A percentile compares a stretch with the other conserved stretches of the same genome.
phyloP scores from a whole-genome alignment of 2,113 vertebrate species.

The Macquaria ambigua region DNA sequence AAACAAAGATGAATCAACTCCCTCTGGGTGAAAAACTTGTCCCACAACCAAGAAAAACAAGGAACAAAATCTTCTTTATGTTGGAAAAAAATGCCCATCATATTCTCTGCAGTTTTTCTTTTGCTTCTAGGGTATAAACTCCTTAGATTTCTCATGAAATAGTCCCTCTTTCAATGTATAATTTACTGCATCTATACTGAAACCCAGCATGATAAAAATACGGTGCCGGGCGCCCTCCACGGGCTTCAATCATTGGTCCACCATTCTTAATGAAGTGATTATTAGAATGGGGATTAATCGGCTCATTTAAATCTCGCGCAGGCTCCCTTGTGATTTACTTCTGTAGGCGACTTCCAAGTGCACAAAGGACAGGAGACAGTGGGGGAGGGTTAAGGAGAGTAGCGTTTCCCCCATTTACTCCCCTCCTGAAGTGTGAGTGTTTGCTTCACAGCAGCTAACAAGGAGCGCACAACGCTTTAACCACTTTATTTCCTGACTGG shows the following conservation, averaged over 20 bases:
- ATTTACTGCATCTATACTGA: conserved; percentile 17
- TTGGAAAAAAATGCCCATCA: conserved; percentile 9
- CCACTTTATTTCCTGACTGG: conserved; percentile 26
- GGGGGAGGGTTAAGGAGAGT: conserved; percentile 18
- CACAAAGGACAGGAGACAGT: conserved; percentile 39
- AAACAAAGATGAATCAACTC: conserved; percentile 77
- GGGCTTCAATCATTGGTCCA: conserved; percentile 61
- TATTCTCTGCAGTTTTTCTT: conserved; percentile 24
- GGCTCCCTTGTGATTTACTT: conserved; percentile 61
- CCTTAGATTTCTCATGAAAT: neutral
- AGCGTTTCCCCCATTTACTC: conserved; percentile 17
- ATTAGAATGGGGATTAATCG: conserved; percentile 75
- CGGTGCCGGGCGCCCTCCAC: conserved; percentile 12
- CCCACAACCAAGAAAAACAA: conserved; percentile 43
- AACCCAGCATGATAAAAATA: conserved; percentile 33
- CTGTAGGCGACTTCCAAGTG: conserved; percentile 55
- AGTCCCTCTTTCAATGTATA: conserved; percentile 27
- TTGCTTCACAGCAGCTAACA: conserved; percentile 63
- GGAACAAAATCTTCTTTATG: conserved; percentile 46
- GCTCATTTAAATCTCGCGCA: conserved; percentile 69
- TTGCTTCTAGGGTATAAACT: neutral
- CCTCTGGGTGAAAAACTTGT: conserved; percentile 58
- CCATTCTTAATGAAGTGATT: conserved; percentile 64
- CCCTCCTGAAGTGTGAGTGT: conserved; percentile 53
- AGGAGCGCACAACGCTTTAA: conserved; percentile 49